Percentiles rank a stretch among this genome's conserved stretches.
Evolutionary conservation across 2,113 vertebrate genomes (phyloP).

Genomic region (Ageneiosus marmoratus): DNA sequence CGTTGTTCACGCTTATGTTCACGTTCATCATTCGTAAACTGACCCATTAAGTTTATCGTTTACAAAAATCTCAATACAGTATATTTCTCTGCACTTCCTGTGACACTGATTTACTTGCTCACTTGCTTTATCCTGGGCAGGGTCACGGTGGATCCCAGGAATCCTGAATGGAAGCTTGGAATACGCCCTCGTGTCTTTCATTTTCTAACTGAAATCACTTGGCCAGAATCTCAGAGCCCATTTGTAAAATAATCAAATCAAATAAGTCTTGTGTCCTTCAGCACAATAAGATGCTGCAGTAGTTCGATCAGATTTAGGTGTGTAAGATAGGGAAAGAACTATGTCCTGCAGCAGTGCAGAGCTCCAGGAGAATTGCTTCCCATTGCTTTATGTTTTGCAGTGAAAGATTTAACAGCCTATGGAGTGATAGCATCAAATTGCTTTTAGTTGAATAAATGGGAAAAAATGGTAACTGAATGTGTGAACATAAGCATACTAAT

Average conservation of each 20-base stretch:
- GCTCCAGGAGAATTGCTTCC: background rate
- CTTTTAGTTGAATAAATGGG: background rate
- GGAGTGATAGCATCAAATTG: constrained; percentile 13
- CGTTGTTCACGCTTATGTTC: no score
- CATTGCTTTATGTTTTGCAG: background rate
- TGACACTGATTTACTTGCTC: background rate
- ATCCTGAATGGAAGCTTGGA: background rate
- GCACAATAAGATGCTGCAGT: background rate
- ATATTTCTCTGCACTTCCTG: background rate
- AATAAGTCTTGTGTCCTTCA: background rate
- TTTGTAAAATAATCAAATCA: no score
- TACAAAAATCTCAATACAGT: background rate
- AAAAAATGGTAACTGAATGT: constrained; percentile 13
- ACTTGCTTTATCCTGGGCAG: background rate
- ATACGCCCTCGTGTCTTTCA: background rate
- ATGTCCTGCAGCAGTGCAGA: background rate
- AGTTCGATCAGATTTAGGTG: constrained; percentile 1
- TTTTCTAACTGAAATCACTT: background rate
- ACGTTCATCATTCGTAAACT: no score
- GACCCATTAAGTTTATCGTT: no score
- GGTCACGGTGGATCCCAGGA: background rate
- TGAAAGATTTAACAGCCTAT: background rate
- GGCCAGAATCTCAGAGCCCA: background rate
- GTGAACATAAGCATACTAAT: background rate
- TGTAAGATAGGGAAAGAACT: background rate